These are phyloP conservation scores for Cyclophora punctaria DNA, from an alignment of 2,888 invertebrate species.

Conservation along the genomic window DNA sequence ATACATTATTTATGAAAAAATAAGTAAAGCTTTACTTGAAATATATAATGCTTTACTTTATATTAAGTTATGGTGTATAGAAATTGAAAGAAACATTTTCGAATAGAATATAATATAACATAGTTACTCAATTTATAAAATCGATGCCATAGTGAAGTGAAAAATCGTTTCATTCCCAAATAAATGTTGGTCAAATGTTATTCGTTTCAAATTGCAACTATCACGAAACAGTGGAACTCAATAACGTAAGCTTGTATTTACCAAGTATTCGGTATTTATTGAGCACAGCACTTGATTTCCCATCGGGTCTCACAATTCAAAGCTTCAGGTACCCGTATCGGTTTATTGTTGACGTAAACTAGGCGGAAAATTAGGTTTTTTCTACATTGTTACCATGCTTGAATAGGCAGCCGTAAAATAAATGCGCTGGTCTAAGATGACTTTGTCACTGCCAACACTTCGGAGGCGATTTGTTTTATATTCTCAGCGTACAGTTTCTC, in stretches of 20 bases:
- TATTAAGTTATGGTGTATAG: no score
- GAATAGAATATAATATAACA: no score
- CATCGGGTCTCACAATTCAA: constrained; percentile 20
- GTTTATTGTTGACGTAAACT: constrained; percentile 20
- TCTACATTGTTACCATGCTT: constrained; percentile 1
- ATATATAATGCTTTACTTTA: no score
- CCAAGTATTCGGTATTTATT: constrained; percentile 27
- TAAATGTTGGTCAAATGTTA: constrained; percentile 1
- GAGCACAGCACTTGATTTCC: constrained; percentile 27
- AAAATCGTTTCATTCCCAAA: not conserved
- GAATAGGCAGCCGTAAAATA: not conserved
- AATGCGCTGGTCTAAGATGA: not conserved
- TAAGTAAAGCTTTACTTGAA: no score
- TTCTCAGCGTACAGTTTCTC: no score
- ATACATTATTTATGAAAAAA: no score
- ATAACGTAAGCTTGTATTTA: constrained; percentile 9
- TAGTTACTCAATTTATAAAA: no score
- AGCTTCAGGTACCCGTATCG: constrained; percentile 14
- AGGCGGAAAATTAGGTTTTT: constrained; percentile 19
- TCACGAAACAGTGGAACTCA: not conserved
- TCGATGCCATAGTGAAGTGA: no score
- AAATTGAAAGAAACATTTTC: no score
- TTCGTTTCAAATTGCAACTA: no score
- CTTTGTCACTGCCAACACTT: no score
- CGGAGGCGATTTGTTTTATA: no score